phyloP scores from a whole-genome alignment of 2,797 vertebrate species.

The Prunella strophiata region DNA sequence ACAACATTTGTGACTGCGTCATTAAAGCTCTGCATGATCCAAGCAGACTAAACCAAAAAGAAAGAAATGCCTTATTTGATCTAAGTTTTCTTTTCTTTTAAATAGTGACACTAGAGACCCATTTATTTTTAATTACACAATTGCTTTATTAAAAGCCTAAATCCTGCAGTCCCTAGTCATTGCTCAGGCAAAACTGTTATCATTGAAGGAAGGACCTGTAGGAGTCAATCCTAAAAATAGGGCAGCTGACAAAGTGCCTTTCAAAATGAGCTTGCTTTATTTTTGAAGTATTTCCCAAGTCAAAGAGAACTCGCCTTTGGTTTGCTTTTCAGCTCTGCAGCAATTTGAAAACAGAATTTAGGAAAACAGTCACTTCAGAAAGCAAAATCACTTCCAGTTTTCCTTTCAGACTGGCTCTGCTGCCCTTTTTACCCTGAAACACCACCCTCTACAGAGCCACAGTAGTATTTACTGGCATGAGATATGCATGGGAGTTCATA shows the following conservation, averaged over 20 bases:
- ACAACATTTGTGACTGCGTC: slow-evolving; percentile 64
- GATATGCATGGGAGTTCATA: neutral
- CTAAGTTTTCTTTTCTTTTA: slow-evolving; percentile 67
- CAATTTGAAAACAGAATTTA: neutral
- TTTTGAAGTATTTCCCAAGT: slow-evolving; percentile 50
- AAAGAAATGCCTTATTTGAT: slow-evolving; percentile 71
- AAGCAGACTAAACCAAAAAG: slow-evolving; percentile 62
- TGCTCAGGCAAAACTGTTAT: slow-evolving; percentile 65
- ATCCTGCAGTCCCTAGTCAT: slow-evolving; percentile 64
- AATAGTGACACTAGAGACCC: slow-evolving; percentile 69
- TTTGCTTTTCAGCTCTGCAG: slow-evolving; percentile 10
- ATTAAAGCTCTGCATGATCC: slow-evolving; percentile 63
- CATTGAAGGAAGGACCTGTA: slow-evolving; percentile 63
- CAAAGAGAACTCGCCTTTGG: slow-evolving; percentile 4
- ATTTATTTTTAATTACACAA: slow-evolving; percentile 73
- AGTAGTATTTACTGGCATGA: neutral
- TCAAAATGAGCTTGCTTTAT: slow-evolving; percentile 10
- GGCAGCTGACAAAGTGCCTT: slow-evolving; percentile 62
- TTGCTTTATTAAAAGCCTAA: slow-evolving; percentile 70
- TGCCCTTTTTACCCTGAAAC: neutral
- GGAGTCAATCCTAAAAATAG: slow-evolving; percentile 65
- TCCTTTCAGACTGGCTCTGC: neutral
- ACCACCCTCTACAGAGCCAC: neutral
- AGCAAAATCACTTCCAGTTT: neutral
- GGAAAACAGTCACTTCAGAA: neutral